These are phyloP conservation scores for Ephydatia muelleri DNA, from an alignment of 37 sponge, comb jelly and placozoan genomes.

Conservation along the genomic window DNA sequence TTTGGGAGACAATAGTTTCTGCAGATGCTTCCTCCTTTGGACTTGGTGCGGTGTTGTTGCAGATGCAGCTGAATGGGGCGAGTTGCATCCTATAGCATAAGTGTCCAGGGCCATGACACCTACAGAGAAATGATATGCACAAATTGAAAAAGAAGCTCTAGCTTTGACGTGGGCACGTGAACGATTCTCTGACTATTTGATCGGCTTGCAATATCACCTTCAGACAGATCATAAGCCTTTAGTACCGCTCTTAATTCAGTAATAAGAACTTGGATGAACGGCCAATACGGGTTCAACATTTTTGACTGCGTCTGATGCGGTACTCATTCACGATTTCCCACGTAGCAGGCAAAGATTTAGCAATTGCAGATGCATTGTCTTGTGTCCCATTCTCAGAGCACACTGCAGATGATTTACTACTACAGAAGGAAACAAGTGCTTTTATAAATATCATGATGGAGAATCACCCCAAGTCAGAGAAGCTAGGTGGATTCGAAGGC, in stretches of 20 bases:
- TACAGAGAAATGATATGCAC: slow-evolving; percentile 50
- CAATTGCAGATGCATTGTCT: slow-evolving; percentile 55
- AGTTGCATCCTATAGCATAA: slow-evolving; percentile 44
- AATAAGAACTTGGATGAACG: slow-evolving; percentile 43
- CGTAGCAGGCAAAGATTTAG: slow-evolving; percentile 56
- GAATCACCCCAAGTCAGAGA: slow-evolving; percentile 33
- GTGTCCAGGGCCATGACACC: slow-evolving; percentile 43
- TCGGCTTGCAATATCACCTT: slow-evolving; percentile 35
- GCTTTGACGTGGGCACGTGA: slow-evolving; percentile 59
- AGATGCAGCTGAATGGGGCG: slow-evolving; percentile 24
- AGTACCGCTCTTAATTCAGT: slow-evolving; percentile 48
- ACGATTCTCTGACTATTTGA: slow-evolving; percentile 20
- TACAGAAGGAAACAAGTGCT: neutral
- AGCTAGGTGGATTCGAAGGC: slow-evolving; percentile 7
- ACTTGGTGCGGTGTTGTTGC: slow-evolving; percentile 47
- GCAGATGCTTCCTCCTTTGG: slow-evolving; percentile 42
- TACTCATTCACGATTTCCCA: slow-evolving; percentile 49
- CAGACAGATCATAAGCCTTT: slow-evolving; percentile 70
- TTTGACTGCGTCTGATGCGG: slow-evolving; percentile 46
- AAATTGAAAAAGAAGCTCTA: slow-evolving; percentile 57
- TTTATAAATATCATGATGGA: neutral
- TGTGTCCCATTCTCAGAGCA: slow-evolving; percentile 7
- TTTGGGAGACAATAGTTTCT: slow-evolving; percentile 13
- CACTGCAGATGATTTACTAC: neutral
- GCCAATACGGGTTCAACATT: slow-evolving; percentile 49